Conservation (phyloP, 2,113 vertebrate genomes). For the Cephalopholis sonnerati region DNA sequence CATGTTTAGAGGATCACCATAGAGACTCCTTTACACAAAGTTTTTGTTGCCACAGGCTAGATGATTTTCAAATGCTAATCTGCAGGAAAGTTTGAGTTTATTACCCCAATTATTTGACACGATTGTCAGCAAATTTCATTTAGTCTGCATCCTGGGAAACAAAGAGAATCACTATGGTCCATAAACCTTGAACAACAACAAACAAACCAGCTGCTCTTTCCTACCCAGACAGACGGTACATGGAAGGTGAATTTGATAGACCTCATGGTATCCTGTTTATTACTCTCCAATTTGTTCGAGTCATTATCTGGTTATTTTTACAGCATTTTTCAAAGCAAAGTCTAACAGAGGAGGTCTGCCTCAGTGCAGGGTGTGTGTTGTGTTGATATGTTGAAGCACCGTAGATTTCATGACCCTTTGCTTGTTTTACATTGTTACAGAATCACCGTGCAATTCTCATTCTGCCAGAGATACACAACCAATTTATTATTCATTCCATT, state of each 20-base stretch:
- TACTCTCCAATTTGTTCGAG: constrained; percentile 21
- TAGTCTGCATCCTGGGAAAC: neutral
- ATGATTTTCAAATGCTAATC: neutral
- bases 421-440: constrained; percentile 29
- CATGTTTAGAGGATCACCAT: neutral
- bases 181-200: constrained; percentile 1
- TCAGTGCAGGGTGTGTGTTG: neutral
- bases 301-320: constrained; percentile 16
- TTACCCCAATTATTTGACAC: constrained; percentile 1
- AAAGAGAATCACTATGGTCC: neutral
- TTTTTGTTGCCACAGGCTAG: too few species aligned
- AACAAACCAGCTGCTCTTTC: constrained; percentile 6
- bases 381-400: neutral
- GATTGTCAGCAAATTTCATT: neutral
- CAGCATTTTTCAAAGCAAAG: constrained; percentile 23
- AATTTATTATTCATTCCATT: constrained; percentile 27
- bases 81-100: constrained; percentile 5
- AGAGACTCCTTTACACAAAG: too few species aligned
- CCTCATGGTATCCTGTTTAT: neutral
- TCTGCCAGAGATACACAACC: neutral
- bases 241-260: constrained; percentile 14
- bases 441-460: neutral
- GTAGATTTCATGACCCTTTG: constrained; percentile 5
- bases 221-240: neutral
- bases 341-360: neutral